Conservation (phyloP, 1,140 invertebrate species). For the Drosophila mojavensis region DNA sequence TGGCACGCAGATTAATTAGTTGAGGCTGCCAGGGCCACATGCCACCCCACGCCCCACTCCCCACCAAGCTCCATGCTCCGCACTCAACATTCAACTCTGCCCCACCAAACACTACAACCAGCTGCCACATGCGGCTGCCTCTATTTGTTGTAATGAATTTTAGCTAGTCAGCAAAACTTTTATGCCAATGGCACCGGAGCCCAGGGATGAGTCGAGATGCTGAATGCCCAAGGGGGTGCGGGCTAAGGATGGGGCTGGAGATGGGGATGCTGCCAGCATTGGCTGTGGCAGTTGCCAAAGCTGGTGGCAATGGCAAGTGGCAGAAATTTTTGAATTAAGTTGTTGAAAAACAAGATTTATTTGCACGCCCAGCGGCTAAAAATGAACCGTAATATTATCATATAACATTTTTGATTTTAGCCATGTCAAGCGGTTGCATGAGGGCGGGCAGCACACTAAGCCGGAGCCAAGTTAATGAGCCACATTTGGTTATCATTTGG, state of each 20-base stretch:
- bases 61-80: background rate
- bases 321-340: constrained; percentile 67
- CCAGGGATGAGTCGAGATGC: background rate
- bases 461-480: constrained; percentile 70
- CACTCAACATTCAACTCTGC: background rate
- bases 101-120: constrained; percentile 35
- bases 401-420: constrained; percentile 63
- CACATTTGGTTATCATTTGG: constrained; percentile 74
- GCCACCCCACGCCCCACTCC: background rate
- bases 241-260: background rate
- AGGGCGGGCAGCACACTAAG: constrained; percentile 10
- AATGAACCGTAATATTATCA: constrained; percentile 55
- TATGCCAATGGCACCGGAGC: constrained; percentile 69
- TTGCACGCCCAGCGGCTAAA: constrained; percentile 29
- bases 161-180: constrained; percentile 83
- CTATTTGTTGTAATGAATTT: constrained; percentile 82
- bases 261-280: background rate
- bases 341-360: constrained; percentile 81
- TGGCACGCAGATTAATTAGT: constrained; percentile 80
- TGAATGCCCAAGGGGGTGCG: background rate
- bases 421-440: background rate
- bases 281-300: constrained; percentile 2
- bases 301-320: constrained; percentile 28
- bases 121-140: constrained; percentile 67
- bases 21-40: constrained; percentile 68